Percentiles rank a stretch among this genome's conserved stretches.
phyloP scores from a whole-genome alignment of 2,797 vertebrate genomes.

The Enteromius radiatus region DNA sequence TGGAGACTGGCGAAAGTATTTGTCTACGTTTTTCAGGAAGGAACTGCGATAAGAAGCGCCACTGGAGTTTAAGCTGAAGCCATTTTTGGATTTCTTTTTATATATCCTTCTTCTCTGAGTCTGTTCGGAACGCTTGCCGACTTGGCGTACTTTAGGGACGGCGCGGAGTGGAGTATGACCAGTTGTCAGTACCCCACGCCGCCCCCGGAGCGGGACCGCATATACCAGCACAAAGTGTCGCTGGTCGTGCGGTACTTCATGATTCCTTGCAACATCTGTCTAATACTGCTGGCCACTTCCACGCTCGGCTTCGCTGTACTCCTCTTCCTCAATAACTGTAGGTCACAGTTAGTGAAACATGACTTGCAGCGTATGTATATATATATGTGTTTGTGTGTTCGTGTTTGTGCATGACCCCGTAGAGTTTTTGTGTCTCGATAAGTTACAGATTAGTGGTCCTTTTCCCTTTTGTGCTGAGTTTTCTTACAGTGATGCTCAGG shows the following conservation, averaged over 20 bases:
- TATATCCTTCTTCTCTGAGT: slow-evolving; percentile 48
- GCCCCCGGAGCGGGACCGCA: slow-evolving; percentile 84
- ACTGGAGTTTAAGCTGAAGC: slow-evolving; percentile 71
- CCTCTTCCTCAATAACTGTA: slow-evolving; percentile 98
- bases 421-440: slow-evolving; percentile 1
- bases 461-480: slow-evolving; percentile 30
- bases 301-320: slow-evolving; percentile 93
- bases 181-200: slow-evolving; percentile 84
- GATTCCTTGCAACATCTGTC: slow-evolving; percentile 98
- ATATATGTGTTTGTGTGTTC: slow-evolving; percentile 30
- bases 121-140: slow-evolving; percentile 47
- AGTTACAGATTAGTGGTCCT: not conserved
- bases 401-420: slow-evolving; percentile 21
- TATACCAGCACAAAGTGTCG: slow-evolving; percentile 93
- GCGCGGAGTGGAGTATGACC: slow-evolving; percentile 83
- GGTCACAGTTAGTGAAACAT: slow-evolving; percentile 63
- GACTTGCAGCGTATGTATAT: slow-evolving; percentile 47
- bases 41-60: slow-evolving; percentile 61
- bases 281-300: slow-evolving; percentile 94
- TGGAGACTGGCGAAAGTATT: slow-evolving; percentile 72
- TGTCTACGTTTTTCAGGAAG: slow-evolving; percentile 66
- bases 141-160: slow-evolving; percentile 72
- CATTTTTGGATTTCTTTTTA: slow-evolving; percentile 45
- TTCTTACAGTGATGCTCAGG: slow-evolving; percentile 42
- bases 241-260: slow-evolving; percentile 96